These are phyloP conservation scores for Leguminivora glycinivorella DNA, from an alignment of 1,140 invertebrate species.

Conservation along the genomic window DNA sequence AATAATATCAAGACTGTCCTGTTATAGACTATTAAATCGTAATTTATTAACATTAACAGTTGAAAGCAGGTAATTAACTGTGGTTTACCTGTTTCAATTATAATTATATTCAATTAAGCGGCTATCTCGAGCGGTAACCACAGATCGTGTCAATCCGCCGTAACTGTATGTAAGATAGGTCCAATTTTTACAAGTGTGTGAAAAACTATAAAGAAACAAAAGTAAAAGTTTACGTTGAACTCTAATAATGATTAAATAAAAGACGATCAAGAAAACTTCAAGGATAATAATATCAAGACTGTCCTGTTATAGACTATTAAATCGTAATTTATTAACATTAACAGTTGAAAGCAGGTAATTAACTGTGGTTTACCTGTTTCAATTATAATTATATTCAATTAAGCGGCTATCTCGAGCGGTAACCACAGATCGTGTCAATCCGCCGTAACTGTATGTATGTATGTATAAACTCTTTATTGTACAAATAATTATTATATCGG, in stretches of 20 bases:
- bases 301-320: too few relatives aligned
- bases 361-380: background rate
- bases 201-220: too few relatives aligned
- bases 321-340: background rate
- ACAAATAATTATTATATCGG: too few relatives aligned
- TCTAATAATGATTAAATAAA: too few relatives aligned
- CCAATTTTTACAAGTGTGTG: too few relatives aligned
- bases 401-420: background rate
- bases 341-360: background rate
- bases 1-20: too few relatives aligned
- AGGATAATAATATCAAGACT: too few relatives aligned
- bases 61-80: background rate
- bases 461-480: too few relatives aligned
- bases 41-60: background rate
- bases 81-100: background rate
- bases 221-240: too few relatives aligned
- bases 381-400: slow-evolving; percentile 3
- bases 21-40: too few relatives aligned
- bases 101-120: background rate
- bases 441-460: background rate
- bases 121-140: background rate
- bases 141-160: slow-evolving; percentile 1
- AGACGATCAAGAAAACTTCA: too few relatives aligned
- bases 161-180: background rate
- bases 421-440: slow-evolving; percentile 3